Conservation (phyloP, 2,113 vertebrate genomes). For the Clarias gariepinus region DNA sequence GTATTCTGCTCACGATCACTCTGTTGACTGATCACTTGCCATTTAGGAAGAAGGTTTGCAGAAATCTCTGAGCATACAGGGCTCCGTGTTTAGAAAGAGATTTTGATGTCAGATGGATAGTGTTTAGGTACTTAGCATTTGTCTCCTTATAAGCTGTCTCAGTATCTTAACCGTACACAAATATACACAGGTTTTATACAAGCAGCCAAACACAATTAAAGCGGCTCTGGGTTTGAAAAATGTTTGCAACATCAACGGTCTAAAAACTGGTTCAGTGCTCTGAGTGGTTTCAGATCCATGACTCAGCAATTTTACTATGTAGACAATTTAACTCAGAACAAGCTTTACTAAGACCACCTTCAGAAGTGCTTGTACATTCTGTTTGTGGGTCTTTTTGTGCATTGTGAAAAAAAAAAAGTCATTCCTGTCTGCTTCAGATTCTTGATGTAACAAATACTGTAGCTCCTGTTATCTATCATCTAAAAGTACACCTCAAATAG, state of each 20-base stretch:
- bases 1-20: neutral
- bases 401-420: neutral
- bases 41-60: slow-evolving; percentile 9
- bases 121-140: neutral
- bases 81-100: neutral
- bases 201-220: neutral
- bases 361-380: neutral
- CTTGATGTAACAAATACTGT: neutral
- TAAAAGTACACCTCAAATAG: neutral
- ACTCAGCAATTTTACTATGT: neutral
- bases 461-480: neutral
- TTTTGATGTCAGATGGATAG: neutral
- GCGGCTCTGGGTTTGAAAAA: neutral
- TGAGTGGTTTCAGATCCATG: neutral
- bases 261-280: neutral
- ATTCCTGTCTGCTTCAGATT: neutral
- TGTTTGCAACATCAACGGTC: neutral
- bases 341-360: neutral
- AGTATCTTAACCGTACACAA: neutral
- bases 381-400: neutral
- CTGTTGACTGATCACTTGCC: slow-evolving; percentile 31
- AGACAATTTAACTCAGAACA: neutral
- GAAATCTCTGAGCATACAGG: slow-evolving; percentile 19
- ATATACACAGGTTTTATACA: neutral
- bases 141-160: neutral